Evolutionary conservation across 2,888 invertebrate species (phyloP).

Genomic region (Drosophila anceps): DNA sequence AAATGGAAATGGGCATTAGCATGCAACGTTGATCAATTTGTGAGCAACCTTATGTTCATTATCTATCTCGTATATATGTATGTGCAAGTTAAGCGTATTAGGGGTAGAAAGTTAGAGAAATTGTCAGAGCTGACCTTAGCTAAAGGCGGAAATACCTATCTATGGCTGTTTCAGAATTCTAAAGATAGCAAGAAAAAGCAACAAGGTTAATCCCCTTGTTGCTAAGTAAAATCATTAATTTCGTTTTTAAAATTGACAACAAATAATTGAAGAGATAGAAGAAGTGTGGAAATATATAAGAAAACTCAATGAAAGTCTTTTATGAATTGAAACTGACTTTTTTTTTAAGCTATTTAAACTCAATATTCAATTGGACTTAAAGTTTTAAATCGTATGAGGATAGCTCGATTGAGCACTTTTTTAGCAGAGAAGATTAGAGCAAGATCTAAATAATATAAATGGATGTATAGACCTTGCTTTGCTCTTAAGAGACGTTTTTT

Average conservation of each 20-base stretch:
- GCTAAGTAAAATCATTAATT: constrained; percentile 6
- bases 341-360: no score
- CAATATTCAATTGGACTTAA: not conserved
- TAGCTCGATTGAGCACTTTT: not conserved
- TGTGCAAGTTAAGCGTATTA: constrained; percentile 42
- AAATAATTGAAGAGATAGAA: not conserved
- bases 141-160: constrained; percentile 14
- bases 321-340: no score
- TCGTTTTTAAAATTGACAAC: not conserved
- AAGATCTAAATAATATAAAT: no score
- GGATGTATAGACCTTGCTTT: no score
- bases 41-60: constrained; percentile 20
- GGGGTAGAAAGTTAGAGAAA: constrained; percentile 39
- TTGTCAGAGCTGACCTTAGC: not conserved
- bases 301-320: not conserved
- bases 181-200: not conserved
- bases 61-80: no score
- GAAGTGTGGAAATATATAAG: not conserved
- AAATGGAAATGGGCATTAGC: constrained; percentile 55
- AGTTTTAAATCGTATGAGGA: not conserved
- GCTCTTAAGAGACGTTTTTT: no score
- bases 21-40: constrained; percentile 53
- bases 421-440: no score
- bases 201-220: not conserved
- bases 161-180: not conserved